Base-by-base conservation (phyloP, 2,113 vertebrate species). In the Labeo catla region DNA sequence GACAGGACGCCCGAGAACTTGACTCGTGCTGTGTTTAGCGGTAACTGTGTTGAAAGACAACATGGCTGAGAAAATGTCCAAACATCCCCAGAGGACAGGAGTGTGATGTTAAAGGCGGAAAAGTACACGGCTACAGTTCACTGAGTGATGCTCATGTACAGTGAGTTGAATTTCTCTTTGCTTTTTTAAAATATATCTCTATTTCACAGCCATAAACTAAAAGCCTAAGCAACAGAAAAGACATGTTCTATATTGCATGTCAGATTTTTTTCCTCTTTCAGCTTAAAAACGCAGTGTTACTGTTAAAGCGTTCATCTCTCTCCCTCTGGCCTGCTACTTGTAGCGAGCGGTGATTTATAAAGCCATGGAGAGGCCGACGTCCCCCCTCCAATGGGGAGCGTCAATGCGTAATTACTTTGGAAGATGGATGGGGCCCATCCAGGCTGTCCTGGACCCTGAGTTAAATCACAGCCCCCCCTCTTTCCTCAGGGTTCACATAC, bases 391-490 rank as follows among this genome's bases (percentile, higher is more conserved):
- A 84, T 86, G 72, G 80, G 86, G 78, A 86, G 72, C 68, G 85
- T 88, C 77, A 70, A 86, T 88, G 84, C 78, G 87, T 89, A 90
- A 91, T 91, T 90, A 90, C 86, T 91, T 87, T 84, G 83, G 66
- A 90, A 87, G 90, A 91, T 85, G 77, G 79, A 91, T 91, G 52
- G 73, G 81, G 28, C 85, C 84, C 76, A 81, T 82, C 85, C 72
- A 89, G 21, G 70, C 77, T 54, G 77, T 81, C 63, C 79, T 85
- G 80, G 39, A 89, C 86, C 86, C 79, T n/a, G 34, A 83, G 84
- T 86, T 89, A 87, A 90, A 90, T 89, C 90, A 89, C 52, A 76
- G 34, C 39, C 63, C 83, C 78, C 81, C 50, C 15, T 59, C 7
- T 68, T 76, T 85, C 76, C 78, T 76, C 65, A 65, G 83, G 65